phyloP scores from a whole-genome alignment of 2,888 invertebrate genomes.

The Tigriopus californicus region DNA sequence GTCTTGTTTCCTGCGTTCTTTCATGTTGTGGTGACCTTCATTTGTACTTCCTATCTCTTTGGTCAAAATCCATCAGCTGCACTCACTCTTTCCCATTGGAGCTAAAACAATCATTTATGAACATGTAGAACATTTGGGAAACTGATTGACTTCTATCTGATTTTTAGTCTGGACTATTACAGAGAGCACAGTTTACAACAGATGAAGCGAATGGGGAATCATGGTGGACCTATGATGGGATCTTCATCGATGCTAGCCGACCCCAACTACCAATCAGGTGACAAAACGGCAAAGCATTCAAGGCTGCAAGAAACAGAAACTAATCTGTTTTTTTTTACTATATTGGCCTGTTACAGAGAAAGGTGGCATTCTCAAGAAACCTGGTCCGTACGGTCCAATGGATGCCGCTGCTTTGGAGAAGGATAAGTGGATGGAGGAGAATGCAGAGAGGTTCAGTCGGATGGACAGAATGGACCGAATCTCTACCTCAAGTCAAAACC shows the following conservation, averaged over 20 bases:
- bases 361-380: conserved; percentile 74
- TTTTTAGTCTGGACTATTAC: neutral
- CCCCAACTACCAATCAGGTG: conserved; percentile 1
- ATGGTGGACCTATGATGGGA: conserved; percentile 25
- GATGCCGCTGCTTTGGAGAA: conserved; percentile 50
- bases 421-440: conserved; percentile 46
- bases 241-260: conserved; percentile 5
- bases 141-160: neutral
- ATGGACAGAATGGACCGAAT: conserved; percentile 26
- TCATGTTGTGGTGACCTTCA: neutral
- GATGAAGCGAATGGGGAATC: conserved; percentile 45
- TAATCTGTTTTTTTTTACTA: conserved; percentile 14
- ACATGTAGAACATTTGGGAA: too few relatives aligned
- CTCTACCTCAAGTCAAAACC: neutral
- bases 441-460: conserved; percentile 28
- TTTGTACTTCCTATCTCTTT: neutral
- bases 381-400: conserved; percentile 18
- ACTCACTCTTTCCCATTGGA: neutral
- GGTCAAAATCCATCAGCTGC: neutral
- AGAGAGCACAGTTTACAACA: conserved; percentile 63
- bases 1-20: neutral
- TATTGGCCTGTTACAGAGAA: conserved; percentile 44
- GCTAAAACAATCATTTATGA: too few relatives aligned
- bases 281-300: too few relatives aligned
- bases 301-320: too few relatives aligned